Evolutionary conservation across 2,797 vertebrate genomes (phyloP), one percentile per base, ranked within the genome.

Genomic region (Arrhamphus sclerolepis): DNA sequence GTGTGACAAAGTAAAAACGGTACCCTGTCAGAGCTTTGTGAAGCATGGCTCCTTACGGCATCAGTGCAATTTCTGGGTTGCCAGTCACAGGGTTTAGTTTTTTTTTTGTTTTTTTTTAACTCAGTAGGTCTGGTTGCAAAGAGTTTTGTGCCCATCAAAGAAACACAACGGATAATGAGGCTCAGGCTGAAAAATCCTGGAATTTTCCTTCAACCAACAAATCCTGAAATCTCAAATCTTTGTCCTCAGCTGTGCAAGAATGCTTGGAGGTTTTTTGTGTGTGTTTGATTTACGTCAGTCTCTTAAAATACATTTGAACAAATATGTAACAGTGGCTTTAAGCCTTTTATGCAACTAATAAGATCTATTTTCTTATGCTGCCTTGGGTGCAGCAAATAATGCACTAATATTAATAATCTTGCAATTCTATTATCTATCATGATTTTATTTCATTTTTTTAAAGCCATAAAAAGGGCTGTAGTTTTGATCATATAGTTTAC

Each of bases 291-390:
- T 46, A 38, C 1, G 24, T 18, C 42, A 54, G 34, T 57, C 71
- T 75, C 34, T 57, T 47, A 57, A 72, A 58, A 49, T 75, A 24
- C 21, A 64, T 50, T 63, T 72, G 70, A 39, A 67, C n/a, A 54
- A 72, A 63, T 66, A 65, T 67, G 38, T 72, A 69, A 78, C 43
- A 34, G 72, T 68, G 81, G 76, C 80, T 82, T 61, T 75, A 67
- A 83, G 77, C 55, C 70, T 68, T 79, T 73, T 81, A 87, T 89
- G 82, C 84, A 88, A 87, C 77, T 70, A 74, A 65, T 63, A 72
- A 67, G 52, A 75, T 79, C 34, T 38, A 38, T 86, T 86, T 87
- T 84, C 57, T 50, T 85, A 80, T 68, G 39, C 54, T 75, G 38
- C 57, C 48, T 56, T 24, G 28, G 48, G 53, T 81, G 62, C 71